Evolutionary conservation across 2,797 vertebrate species (phyloP), one percentile per base, ranked within the genome.

Genomic region (Limosa lapponica): DNA sequence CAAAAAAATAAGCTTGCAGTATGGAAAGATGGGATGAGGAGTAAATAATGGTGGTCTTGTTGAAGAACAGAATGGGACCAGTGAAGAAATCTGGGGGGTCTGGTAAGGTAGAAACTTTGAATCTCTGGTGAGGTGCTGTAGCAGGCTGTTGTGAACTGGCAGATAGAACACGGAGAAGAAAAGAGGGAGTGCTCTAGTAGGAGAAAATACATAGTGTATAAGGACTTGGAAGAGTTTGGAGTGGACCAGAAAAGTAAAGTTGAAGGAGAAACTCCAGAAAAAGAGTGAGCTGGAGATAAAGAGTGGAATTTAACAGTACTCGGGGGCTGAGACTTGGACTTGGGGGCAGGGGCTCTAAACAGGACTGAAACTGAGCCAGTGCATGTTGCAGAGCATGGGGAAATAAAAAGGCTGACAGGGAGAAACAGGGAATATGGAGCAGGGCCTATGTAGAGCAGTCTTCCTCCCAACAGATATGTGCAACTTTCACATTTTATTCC

Each of bases 341-440:
- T 65, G 23, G 13, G 5, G 34, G 4, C 20, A 61, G 30, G 14
- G 13, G 0, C 20, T 61, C 11, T 46, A 71, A 58, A 59, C 17
- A 74, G 0, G 2, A n/a, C 37, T 36, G 80, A 81, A 93, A 59
- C 6, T 52, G 54, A 48, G 18, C 13, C 88, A 62, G 15, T 19
- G 4, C 0, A 0, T 55, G 13, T 65, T 70, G 32, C 15, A 73
- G 48, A 58, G 15, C 55, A 70, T 4, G 10, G 10, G 37, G 25
- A 58, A 75, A 43, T 36, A 75, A 70, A 64, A 83, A 55, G 16
- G 7, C 44, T 79, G 16, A 34, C 20, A 37, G n/a, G 11, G 17
- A 81, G 46, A 89, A 92, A 46, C 3, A 49, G 44, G 18, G 6
- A 58, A 3, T 39, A 11, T 34, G 34, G 44, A 71, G 19, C 22